Evolutionary conservation across 1,140 invertebrate species (phyloP).

Genomic region (Zaprionus vittiger): DNA sequence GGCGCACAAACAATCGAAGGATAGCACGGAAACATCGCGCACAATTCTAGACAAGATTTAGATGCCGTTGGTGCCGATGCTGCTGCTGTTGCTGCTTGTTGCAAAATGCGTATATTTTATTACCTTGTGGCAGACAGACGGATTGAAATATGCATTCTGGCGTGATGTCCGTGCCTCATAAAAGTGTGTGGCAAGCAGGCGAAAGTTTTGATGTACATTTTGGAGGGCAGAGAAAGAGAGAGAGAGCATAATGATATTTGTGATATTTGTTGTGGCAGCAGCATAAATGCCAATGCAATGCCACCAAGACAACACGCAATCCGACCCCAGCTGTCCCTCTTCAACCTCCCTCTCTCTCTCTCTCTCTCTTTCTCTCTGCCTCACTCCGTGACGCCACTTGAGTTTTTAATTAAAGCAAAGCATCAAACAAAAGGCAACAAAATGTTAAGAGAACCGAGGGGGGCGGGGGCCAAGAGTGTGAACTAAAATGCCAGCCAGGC

Average conservation of each 20-base stretch:
- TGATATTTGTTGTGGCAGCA: slow-evolving; percentile 36
- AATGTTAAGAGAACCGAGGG: slow-evolving; percentile 52
- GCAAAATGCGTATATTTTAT: slow-evolving; percentile 74
- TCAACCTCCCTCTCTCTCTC: background rate
- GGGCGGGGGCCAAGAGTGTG: slow-evolving; percentile 40
- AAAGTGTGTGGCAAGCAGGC: slow-evolving; percentile 40
- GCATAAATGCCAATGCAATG: slow-evolving; percentile 44
- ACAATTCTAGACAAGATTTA: slow-evolving; percentile 74
- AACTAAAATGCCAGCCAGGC: slow-evolving; percentile 71
- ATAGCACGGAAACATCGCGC: slow-evolving; percentile 42
- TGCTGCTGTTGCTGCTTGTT: slow-evolving; percentile 55
- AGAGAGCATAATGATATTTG: slow-evolving; percentile 37
- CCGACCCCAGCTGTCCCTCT: background rate
- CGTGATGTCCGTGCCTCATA: slow-evolving; percentile 61
- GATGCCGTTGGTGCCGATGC: slow-evolving; percentile 55
- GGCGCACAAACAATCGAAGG: slow-evolving; percentile 73
- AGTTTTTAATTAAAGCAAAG: slow-evolving; percentile 79
- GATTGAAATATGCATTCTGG: slow-evolving; percentile 78
- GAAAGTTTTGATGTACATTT: slow-evolving; percentile 43
- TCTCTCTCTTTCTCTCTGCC: background rate
- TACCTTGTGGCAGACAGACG: slow-evolving; percentile 62
- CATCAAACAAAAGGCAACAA: slow-evolving; percentile 74
- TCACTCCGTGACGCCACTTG: slow-evolving; percentile 65
- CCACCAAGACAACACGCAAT: background rate
- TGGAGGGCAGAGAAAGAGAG: slow-evolving; percentile 10